phyloP scores from a whole-genome alignment of 1,140 invertebrate genomes.

The Drosophila lacertosa region DNA sequence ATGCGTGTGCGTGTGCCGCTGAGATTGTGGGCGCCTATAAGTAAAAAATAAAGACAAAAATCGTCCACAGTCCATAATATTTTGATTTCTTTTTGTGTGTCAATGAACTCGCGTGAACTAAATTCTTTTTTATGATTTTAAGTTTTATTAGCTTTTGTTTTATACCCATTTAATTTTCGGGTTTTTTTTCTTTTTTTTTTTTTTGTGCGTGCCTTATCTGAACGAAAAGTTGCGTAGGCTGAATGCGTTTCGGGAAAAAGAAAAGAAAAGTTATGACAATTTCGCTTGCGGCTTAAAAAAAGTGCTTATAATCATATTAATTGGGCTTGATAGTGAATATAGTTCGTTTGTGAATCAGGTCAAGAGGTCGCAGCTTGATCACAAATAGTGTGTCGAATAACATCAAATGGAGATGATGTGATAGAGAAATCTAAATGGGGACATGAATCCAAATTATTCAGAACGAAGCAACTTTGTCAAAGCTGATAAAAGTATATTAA shows the following conservation, averaged over 20 bases:
- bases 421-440: neutral
- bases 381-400: neutral
- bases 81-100: conserved; percentile 80
- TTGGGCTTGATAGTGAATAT: conserved; percentile 19
- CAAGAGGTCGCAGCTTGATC: conserved; percentile 14
- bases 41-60: conserved; percentile 44
- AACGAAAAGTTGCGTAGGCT: conserved; percentile 58
- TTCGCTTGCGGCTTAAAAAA: conserved; percentile 29
- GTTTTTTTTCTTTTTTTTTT: conserved; percentile 33
- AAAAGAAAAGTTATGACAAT: conserved; percentile 73
- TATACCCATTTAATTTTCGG: conserved; percentile 46
- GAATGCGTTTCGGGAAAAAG: conserved; percentile 67
- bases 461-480: too few species aligned
- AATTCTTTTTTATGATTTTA: conserved; percentile 65
- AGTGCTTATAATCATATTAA: conserved; percentile 10
- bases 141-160: conserved; percentile 56
- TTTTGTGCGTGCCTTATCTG: conserved; percentile 62
- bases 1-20: conserved; percentile 15
- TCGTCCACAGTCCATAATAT: conserved; percentile 44
- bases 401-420: neutral
- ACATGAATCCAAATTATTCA: too few species aligned
- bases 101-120: conserved; percentile 77
- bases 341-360: conserved; percentile 23
- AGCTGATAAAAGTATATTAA: too few species aligned
- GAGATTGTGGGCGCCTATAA: conserved; percentile 38